Evolutionary conservation across 2,113 vertebrate genomes (phyloP).

Genomic region (Nicator chloris): DNA sequence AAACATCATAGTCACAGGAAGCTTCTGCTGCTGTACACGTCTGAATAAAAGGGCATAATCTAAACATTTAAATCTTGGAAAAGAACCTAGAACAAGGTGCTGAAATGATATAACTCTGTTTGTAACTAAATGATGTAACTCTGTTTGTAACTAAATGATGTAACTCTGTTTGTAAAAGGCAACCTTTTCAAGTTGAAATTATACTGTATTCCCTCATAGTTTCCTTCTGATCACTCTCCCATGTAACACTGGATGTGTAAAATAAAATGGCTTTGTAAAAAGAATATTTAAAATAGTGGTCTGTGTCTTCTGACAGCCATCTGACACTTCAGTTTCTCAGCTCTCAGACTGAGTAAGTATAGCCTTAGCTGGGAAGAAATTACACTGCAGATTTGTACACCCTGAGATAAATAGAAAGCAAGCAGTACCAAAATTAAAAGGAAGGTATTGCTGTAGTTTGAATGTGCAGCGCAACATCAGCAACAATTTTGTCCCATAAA

Average conservation of each 20-base stretch:
- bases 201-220: background rate
- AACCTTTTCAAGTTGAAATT: background rate
- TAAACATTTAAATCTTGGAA: background rate
- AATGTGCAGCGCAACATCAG: background rate
- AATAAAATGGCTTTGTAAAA: background rate
- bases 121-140: background rate
- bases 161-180: too few relatives aligned
- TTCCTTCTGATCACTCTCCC: background rate
- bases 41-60: background rate
- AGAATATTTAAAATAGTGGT: background rate
- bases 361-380: constrained; percentile 8
- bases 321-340: background rate
- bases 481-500: background rate
- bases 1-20: background rate
- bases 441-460: background rate
- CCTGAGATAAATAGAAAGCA: constrained; percentile 16
- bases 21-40: background rate
- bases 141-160: background rate
- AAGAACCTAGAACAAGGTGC: background rate
- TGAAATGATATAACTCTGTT: background rate
- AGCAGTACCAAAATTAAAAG: background rate
- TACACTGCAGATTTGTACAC: constrained; percentile 11
- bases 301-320: background rate
- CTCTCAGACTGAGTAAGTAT: background rate
- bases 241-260: background rate